Conservation (phyloP, 2,113 vertebrate species). For the Microtus montanus region DNA sequence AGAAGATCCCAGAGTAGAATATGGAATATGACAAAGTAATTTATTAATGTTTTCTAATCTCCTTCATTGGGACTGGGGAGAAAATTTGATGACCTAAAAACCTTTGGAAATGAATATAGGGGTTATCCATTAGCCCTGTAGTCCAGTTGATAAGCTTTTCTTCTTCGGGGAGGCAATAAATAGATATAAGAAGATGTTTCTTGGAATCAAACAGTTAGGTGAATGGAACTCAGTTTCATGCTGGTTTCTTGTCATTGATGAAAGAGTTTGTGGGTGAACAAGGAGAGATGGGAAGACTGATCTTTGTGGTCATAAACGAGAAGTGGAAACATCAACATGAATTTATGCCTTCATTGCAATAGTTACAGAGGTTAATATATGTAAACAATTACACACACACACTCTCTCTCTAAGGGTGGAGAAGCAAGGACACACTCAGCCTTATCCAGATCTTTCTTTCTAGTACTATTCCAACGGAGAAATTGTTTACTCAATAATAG, state of each 20-base stretch:
- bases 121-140: neutral
- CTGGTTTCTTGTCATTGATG: neutral
- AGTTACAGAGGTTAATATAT: neutral
- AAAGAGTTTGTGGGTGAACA: neutral
- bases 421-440: neutral
- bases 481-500: neutral
- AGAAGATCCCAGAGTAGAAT: neutral
- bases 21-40: neutral
- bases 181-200: neutral
- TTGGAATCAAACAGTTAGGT: neutral
- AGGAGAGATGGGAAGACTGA: neutral
- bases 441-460: neutral
- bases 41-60: neutral
- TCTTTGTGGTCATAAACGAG: neutral
- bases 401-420: neutral
- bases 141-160: neutral
- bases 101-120: neutral
- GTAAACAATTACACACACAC: neutral
- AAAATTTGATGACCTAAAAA: neutral
- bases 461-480: conserved; percentile 15
- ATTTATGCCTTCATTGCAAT: neutral
- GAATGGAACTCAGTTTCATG: neutral
- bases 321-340: neutral
- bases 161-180: neutral
- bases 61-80: neutral